Base-by-base conservation (phyloP, 2,888 invertebrate species). In the Epinotia nisella region DNA sequence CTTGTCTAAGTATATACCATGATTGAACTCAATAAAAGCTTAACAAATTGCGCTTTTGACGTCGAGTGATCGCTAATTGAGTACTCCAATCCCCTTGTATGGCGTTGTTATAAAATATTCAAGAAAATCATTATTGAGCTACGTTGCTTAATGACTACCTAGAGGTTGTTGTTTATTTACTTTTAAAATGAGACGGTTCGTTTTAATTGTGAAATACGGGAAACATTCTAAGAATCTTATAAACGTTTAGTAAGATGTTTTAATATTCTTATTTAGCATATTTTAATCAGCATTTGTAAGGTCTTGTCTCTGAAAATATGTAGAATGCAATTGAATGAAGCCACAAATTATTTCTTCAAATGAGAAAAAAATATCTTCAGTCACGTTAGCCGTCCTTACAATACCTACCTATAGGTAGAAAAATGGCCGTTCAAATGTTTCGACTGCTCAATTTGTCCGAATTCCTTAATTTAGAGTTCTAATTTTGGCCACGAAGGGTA, bases 381-480 rank as follows among this genome's bases (percentile, higher is more conserved):
- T 1, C 4, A 53, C 10, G 17, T 41, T 13, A 21, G 4, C n/a
- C 2, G n/a, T n/a, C 5, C 24, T 39, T 55, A 56, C 35, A 19
- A 55, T 58, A n/a, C 59, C 41, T 19, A 64, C 39, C n/a, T n/a
- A n/a, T n/a, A n/a, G n/a, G n/a, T n/a, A n/a, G n/a, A n/a, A n/a
- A n/a, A n/a, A n/a, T n/a, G 62, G 13, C 29, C 58, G 45, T 49
- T 59, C 24, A 68, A 76, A 79, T 76, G 78, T 49, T 59, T 24
- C 55, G 65, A 76, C 79, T 76, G 78, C 76, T 55, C 70, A 77
- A 74, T 80, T 78, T 77, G 76, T 79, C 77, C 77, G 75, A 78
- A 81, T 83, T 85, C 82, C 82, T 82, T 85, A 85, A 87, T 87
- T 78, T 75, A 79, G 80, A 76, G 76, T 77, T 80, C 82, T 85